A percentile compares a stretch with the other conserved stretches of the same genome.
These are phyloP conservation scores for Dascillus cervinus DNA, from an alignment of 2,888 invertebrate species.

Conservation along the genomic window DNA sequence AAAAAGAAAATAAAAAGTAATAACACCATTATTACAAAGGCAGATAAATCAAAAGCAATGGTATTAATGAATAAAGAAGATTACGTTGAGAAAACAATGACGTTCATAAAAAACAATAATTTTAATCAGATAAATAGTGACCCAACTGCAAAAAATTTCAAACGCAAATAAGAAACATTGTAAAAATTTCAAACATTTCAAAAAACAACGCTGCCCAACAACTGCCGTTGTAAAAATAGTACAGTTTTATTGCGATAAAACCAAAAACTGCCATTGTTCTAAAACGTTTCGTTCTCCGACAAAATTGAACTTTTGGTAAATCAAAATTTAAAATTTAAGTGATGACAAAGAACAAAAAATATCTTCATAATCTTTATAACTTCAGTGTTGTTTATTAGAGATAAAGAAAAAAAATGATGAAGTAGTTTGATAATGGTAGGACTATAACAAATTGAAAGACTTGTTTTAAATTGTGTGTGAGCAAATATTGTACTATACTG, in stretches of 20 bases:
- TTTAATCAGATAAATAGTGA: no score
- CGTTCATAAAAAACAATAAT: no score
- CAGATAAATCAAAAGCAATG: no score
- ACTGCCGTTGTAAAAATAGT: constrained; percentile 1
- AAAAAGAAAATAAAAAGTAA: no score
- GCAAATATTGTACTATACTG: constrained; percentile 27
- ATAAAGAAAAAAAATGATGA: no score
- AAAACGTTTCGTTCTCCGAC: no score
- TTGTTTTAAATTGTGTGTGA: constrained; percentile 38
- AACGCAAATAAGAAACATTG: no score
- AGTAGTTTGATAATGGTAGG: constrained; percentile 27
- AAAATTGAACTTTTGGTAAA: constrained; percentile 14
- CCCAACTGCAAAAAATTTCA: no score
- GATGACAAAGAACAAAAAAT: constrained; percentile 17
- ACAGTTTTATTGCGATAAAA: neutral
- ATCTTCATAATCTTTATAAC: constrained; percentile 21
- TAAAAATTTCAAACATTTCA: no score
- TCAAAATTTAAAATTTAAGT: constrained; percentile 16
- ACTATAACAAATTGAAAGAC: constrained; percentile 40
- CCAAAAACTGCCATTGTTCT: constrained; percentile 14
- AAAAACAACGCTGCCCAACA: neutral
- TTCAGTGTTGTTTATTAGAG: constrained; percentile 23
- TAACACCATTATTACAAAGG: no score
- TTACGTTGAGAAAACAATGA: no score
- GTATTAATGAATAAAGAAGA: no score